Conservation (phyloP, 2,797 vertebrate species). For the Ctenosaura bakeri region DNA sequence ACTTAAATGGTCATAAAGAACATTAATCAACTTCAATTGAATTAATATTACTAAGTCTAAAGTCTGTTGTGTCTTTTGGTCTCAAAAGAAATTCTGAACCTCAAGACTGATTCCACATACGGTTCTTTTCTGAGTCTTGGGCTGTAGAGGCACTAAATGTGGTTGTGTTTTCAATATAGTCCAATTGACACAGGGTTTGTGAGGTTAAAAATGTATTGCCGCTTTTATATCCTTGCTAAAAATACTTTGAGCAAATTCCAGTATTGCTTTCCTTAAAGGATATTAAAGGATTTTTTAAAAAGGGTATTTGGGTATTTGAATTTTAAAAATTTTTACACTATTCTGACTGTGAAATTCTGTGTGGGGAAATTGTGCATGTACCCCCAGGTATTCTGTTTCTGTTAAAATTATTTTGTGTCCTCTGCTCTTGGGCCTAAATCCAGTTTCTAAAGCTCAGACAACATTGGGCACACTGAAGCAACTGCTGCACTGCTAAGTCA, state of each 20-base stretch:
- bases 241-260: slow-evolving; percentile 5
- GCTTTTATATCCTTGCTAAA: slow-evolving; percentile 35
- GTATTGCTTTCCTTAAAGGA: slow-evolving; percentile 2
- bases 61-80: background rate
- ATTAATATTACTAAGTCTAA: background rate
- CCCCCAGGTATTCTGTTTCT: too few relatives aligned
- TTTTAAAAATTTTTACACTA: background rate
- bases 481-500: too few relatives aligned
- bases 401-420: background rate
- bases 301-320: background rate
- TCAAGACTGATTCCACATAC: background rate
- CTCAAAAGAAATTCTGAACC: background rate
- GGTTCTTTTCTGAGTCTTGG: background rate
- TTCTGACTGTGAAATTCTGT: background rate
- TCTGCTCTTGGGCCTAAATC: background rate
- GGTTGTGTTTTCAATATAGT: background rate
- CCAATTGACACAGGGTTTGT: slow-evolving; percentile 1
- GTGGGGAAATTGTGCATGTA: too few relatives aligned
- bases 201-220: slow-evolving; percentile 31
- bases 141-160: background rate
- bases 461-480: background rate
- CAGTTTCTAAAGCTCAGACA: background rate
- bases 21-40: background rate
- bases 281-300: slow-evolving; percentile 13
- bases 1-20: slow-evolving; percentile 14